These are phyloP conservation scores for Quadriops clusia DNA, from an alignment of 2,888 invertebrate genomes.

Conservation along the genomic window DNA sequence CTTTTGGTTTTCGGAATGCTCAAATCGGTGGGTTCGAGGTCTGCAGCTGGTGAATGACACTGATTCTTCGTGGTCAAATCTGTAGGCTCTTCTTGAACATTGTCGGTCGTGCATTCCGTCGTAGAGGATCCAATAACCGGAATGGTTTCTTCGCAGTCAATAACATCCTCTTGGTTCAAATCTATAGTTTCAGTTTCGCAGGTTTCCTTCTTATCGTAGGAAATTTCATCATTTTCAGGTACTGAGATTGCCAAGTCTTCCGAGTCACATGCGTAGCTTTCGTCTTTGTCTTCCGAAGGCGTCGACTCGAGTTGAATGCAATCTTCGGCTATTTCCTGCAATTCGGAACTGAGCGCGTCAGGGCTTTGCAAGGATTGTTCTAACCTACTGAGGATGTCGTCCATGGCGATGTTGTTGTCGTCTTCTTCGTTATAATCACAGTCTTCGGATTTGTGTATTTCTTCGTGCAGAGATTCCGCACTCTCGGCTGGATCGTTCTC, in stretches of 20 bases:
- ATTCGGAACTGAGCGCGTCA: slow-evolving; percentile 21
- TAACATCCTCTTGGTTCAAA: slow-evolving; percentile 13
- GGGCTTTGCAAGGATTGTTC: slow-evolving; percentile 46
- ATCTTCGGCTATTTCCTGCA: slow-evolving; percentile 15
- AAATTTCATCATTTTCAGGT: too few relatives aligned
- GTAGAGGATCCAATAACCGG: too few relatives aligned
- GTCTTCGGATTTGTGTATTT: slow-evolving; percentile 25
- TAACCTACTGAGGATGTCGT: slow-evolving; percentile 51
- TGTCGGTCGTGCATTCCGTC: too few relatives aligned
- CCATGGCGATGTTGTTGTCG: slow-evolving; percentile 36
- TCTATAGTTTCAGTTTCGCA: slow-evolving; percentile 8
- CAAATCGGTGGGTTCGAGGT: slow-evolving; percentile 46
- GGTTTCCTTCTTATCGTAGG: slow-evolving; percentile 9
- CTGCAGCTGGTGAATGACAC: slow-evolving; percentile 25
- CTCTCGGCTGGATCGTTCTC: slow-evolving; percentile 10
- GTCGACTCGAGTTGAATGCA: slow-evolving; percentile 9
- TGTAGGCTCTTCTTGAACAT: too few relatives aligned
- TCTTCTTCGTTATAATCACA: slow-evolving; percentile 35
- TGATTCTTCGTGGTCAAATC: slow-evolving; percentile 24
- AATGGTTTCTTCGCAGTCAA: too few relatives aligned
- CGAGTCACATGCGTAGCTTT: too few relatives aligned
- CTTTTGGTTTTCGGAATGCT: slow-evolving; percentile 41
- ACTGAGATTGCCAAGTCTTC: too few relatives aligned
- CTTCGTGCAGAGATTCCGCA: neutral
- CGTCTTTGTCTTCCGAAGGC: neutral